A percentile compares a stretch with the other conserved stretches of the same genome.
phyloP scores from a whole-genome alignment of 2,113 vertebrate genomes.

The Gambusia holbrooki region DNA sequence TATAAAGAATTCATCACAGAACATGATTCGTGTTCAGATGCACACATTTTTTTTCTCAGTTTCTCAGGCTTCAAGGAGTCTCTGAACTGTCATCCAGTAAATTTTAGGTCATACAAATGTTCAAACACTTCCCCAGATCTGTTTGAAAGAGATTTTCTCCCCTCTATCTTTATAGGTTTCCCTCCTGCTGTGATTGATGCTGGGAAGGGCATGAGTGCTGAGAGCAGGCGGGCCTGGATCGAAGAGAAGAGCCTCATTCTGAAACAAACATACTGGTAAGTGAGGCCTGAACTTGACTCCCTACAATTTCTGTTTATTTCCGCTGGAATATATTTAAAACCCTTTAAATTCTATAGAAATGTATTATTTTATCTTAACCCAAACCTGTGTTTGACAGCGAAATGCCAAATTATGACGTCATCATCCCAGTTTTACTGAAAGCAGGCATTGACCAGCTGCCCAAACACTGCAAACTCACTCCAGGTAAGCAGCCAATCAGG shows the following conservation, averaged over 20 bases:
- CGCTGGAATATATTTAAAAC: constrained; percentile 26
- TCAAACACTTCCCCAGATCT: constrained; percentile 26
- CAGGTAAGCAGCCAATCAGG: constrained; percentile 81
- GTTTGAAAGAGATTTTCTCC: constrained; percentile 32
- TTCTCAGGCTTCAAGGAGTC: constrained; percentile 23
- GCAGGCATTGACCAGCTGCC: constrained; percentile 87
- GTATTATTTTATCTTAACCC: background rate
- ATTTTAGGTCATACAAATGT: constrained; percentile 34
- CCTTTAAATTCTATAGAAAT: constrained; percentile 51
- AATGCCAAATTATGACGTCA: constrained; percentile 88
- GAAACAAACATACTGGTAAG: constrained; percentile 92
- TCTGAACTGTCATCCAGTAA: constrained; percentile 33
- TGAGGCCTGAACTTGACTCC: constrained; percentile 23
- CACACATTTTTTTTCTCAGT: constrained; percentile 5
- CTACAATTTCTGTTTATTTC: constrained; percentile 13
- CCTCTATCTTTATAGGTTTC: constrained; percentile 68
- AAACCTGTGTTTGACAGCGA: constrained; percentile 75
- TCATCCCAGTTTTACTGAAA: constrained; percentile 85
- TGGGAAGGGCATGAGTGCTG: constrained; percentile 84
- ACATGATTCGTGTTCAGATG: background rate
- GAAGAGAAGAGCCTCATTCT: constrained; percentile 87
- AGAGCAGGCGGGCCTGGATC: constrained; percentile 84
- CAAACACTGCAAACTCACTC: constrained; percentile 88
- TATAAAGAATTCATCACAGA: background rate
- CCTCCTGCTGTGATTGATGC: constrained; percentile 85